Percentiles rank a stretch among this genome's conserved stretches.
Evolutionary conservation across 2,888 invertebrate species (phyloP).

Genomic region (Drosophila phalerata): DNA sequence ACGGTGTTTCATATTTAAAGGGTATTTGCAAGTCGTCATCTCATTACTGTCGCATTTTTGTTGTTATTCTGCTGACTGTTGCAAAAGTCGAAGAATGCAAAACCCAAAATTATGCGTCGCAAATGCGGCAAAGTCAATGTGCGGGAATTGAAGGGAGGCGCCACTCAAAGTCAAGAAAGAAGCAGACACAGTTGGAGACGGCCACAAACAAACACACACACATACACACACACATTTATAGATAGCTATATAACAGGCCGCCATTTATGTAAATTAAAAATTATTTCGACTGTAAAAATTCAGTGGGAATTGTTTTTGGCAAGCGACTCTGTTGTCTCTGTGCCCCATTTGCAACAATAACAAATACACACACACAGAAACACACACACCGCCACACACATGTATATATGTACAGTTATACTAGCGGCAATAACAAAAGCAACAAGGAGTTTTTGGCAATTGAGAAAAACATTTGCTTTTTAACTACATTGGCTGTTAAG

Average conservation of each 20-base stretch:
- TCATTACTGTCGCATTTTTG: not conserved
- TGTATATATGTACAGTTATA: not conserved
- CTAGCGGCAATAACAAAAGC: constrained; percentile 31
- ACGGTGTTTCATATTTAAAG: not conserved
- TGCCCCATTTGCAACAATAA: constrained; percentile 54
- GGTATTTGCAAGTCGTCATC: constrained; percentile 19
- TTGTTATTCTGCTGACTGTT: constrained; percentile 42
- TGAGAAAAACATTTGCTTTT: constrained; percentile 76
- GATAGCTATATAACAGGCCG: constrained; percentile 48
- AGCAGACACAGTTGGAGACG: constrained; percentile 48
- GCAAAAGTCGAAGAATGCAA: constrained; percentile 56
- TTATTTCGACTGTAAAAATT: constrained; percentile 77
- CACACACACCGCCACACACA: constrained; percentile 13
- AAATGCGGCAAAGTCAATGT: constrained; percentile 56
- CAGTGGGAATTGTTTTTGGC: constrained; percentile 78
- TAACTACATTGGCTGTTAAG: constrained; percentile 80
- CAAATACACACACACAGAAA: constrained; percentile 20
- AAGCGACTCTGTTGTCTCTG: constrained; percentile 56
- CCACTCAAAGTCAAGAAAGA: constrained; percentile 34
- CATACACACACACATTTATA: constrained; percentile 23
- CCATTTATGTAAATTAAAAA: constrained; percentile 80
- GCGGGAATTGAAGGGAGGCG: constrained; percentile 15
- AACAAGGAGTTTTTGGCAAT: constrained; percentile 56
- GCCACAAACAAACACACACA: constrained; percentile 13
- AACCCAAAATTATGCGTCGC: constrained; percentile 67